Evolutionary conservation across 2,888 invertebrate species (phyloP).

Genomic region (Onchidella celtica): DNA sequence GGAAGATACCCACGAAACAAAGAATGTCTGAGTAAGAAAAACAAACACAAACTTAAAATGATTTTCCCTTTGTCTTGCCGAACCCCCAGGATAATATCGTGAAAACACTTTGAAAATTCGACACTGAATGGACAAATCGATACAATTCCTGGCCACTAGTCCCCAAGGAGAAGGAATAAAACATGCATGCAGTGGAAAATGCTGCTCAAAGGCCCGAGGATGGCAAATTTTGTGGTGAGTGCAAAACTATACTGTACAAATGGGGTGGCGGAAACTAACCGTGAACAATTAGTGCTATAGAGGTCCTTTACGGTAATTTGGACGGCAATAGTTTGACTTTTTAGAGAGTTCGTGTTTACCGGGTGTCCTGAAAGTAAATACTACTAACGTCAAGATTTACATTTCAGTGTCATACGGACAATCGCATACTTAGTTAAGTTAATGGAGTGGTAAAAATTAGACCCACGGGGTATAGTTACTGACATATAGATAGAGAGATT

Average conservation of each 20-base stretch:
- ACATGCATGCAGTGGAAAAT: neutral
- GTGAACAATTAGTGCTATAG: neutral
- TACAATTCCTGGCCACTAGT: neutral
- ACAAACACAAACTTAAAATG: neutral
- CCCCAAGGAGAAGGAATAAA: slow-evolving; percentile 5
- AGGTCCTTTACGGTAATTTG: neutral
- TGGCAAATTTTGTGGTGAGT: slow-evolving; percentile 12
- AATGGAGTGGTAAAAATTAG: no score
- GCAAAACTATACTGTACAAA: neutral
- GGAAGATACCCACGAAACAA: neutral
- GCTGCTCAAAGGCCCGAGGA: neutral
- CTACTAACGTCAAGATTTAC: no score
- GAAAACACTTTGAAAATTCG: slow-evolving; percentile 6
- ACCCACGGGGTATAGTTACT: no score
- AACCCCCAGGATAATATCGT: no score
- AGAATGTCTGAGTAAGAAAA: neutral
- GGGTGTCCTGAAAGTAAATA: no score
- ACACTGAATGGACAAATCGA: slow-evolving; percentile 1
- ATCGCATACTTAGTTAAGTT: no score
- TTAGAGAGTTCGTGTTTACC: no score
- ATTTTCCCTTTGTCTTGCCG: neutral
- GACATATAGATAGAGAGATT: no score
- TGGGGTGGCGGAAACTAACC: slow-evolving; percentile 1
- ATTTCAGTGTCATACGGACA: no score
- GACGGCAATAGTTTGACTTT: no score